A percentile compares a stretch with the other conserved stretches of the same genome.
phyloP scores from a whole-genome alignment of 2,113 vertebrate species.

The Puntigrus tetrazona region DNA sequence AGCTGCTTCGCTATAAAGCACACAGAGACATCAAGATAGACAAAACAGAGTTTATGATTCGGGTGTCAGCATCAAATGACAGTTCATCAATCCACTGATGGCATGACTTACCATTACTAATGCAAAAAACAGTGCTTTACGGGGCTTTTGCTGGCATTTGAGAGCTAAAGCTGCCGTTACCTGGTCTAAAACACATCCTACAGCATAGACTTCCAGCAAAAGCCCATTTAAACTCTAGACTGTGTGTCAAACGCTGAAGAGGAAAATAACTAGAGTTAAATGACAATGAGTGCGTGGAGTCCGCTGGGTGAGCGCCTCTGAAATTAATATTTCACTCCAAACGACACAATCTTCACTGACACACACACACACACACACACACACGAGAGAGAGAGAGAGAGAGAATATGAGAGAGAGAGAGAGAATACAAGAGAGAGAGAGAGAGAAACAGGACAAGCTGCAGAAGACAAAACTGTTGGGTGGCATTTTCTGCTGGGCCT shows the following conservation, averaged over 20 bases:
- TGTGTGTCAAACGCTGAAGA: conserved; percentile 85
- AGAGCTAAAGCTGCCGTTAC: conserved; percentile 9
- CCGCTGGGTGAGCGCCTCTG: conserved; percentile 72
- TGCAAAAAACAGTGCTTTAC: conserved; percentile 56
- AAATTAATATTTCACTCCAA: conserved; percentile 69
- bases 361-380: conserved; percentile 75
- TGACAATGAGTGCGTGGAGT: conserved; percentile 60
- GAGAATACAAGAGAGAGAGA: conserved; percentile 47
- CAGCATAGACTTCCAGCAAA: conserved; percentile 76
- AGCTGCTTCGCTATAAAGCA: conserved; percentile 99
- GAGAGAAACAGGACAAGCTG: conserved; percentile 98
- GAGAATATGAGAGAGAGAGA: conserved; percentile 12
- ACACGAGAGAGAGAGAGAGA: conserved; percentile 67
- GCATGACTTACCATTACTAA: conserved; percentile 85
- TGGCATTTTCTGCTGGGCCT: conserved; percentile 99
- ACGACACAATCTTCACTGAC: conserved; percentile 66
- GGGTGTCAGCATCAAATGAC: conserved; percentile 94
- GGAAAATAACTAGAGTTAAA: conserved; percentile 54
- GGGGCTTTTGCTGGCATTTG: conserved; percentile 64
- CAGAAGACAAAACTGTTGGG: conserved; percentile 99
- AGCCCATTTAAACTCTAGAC: conserved; percentile 75
- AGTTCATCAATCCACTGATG: conserved; percentile 86
- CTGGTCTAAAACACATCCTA: not conserved
- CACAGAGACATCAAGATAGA: conserved; percentile 99
- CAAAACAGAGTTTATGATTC: conserved; percentile 99